Percentiles rank a stretch among this genome's conserved stretches.
These are phyloP conservation scores for Ophion obscuratus DNA, from an alignment of 2,888 invertebrate genomes.

Conservation along the genomic window DNA sequence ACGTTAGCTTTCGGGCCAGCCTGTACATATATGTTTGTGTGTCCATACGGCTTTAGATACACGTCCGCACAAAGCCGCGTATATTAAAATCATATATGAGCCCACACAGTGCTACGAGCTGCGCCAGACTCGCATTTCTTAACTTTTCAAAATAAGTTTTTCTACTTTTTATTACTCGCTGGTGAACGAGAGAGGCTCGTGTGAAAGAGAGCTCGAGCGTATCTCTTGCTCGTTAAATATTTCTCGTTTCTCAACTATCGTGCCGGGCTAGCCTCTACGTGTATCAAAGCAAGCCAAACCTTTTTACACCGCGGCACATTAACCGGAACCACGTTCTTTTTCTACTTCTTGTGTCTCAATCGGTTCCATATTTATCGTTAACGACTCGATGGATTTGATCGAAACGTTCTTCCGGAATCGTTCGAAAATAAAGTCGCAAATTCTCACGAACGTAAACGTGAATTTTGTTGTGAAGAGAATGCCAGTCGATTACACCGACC, in stretches of 20 bases:
- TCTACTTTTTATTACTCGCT: constrained; percentile 22
- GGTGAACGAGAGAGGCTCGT: constrained; percentile 29
- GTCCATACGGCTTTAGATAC: neutral
- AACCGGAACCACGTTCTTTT: neutral
- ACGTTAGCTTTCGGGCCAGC: neutral
- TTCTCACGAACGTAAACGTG: neutral
- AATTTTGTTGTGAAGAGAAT: neutral
- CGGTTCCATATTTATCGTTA: neutral
- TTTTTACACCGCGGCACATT: neutral
- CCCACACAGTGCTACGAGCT: constrained; percentile 11
- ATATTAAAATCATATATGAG: constrained; percentile 33
- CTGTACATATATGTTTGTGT: neutral
- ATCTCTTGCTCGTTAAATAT: constrained; percentile 54
- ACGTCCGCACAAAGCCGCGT: neutral
- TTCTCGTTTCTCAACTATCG: constrained; percentile 56
- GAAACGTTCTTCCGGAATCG: neutral
- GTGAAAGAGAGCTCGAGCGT: constrained; percentile 39
- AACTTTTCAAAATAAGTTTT: neutral
- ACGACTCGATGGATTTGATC: neutral
- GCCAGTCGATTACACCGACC: too few species aligned
- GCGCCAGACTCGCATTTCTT: constrained; percentile 18
- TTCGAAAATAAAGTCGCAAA: neutral
- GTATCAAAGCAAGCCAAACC: constrained; percentile 19
- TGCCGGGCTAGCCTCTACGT: constrained; percentile 13
- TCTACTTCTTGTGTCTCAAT: neutral